Evolutionary conservation across 2,113 vertebrate genomes (phyloP), one percentile per base, ranked within the genome.

Genomic region (Aphelocoma coerulescens): DNA sequence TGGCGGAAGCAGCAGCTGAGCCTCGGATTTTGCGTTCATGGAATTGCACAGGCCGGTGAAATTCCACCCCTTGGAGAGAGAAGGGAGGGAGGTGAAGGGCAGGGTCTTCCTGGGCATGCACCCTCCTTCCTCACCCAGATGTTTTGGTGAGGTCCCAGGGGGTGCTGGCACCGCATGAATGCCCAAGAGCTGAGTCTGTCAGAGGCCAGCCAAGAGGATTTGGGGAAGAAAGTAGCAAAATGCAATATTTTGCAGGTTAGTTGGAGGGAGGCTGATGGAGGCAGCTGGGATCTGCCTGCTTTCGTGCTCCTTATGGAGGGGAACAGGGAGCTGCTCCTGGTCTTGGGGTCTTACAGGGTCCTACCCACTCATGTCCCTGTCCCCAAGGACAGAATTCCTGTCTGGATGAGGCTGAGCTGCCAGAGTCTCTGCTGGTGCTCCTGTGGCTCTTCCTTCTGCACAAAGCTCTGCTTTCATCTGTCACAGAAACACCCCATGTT

Each of bases 341-440:
- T 37, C 6, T 33, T 2, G 11, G 33, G 17, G 20, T 66, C 23
- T 21, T 10, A 5, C 0, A 4, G 22, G 18, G 11, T 54, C 21
- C 26, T 28, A 5, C 21, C 32, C 41, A 19, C 13, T 11, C 2
- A 0, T 3, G 20, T 20, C 9, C 58, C 33, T 12, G 0, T 3
- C 17, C 55, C 43, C 5, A 4, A 6, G 69, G 73, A 32, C 30
- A 12, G 1, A 2, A 13, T 49, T 58, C 21, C 76, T 26, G 23
- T 10, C 43, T 63, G 57, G 23, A 11, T 2, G 23, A 68, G 9
- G 30, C 67, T 33, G 46, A 67, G 37, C 57, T 63, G 24, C 43
- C 8, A 3, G 9, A 46, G 15, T 3, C 59, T 24, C 4, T 11
- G 17, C 4, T 24, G 66, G 13, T 67, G 52, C 48, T 80, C 23